A percentile compares a stretch with the other conserved stretches of the same genome.
Evolutionary conservation across 2,113 vertebrate species (phyloP).

Genomic region (Pantherophis guttatus): DNA sequence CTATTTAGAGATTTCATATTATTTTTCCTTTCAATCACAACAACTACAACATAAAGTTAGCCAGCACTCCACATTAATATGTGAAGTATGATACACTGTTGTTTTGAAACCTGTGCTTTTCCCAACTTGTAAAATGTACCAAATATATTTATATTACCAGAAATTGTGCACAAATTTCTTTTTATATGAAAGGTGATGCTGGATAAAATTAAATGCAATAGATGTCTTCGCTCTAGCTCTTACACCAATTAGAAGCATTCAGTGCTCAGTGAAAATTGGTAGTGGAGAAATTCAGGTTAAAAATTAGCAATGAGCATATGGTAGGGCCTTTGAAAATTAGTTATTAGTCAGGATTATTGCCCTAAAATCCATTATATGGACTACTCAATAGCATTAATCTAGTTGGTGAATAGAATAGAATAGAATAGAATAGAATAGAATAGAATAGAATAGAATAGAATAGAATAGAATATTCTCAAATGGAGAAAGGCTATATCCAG

Average conservation of each 20-base stretch:
- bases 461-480: background rate
- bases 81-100: background rate
- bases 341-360: background rate
- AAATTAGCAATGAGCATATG: background rate
- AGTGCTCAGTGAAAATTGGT: background rate
- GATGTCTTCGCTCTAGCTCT: background rate
- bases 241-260: background rate
- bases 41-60: background rate
- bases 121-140: background rate
- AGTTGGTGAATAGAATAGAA: background rate
- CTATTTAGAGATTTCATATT: background rate
- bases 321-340: background rate
- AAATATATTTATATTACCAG: background rate
- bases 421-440: no score
- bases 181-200: background rate
- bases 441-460: no score
- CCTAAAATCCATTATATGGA: background rate
- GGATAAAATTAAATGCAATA: background rate
- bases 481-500: background rate
- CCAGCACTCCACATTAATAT: background rate
- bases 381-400: background rate
- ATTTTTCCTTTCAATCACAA: background rate
- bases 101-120: background rate
- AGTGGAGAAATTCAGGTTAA: background rate
- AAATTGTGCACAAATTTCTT: background rate